phyloP scores from a whole-genome alignment of 2,888 invertebrate species.

The Acleris literana region DNA sequence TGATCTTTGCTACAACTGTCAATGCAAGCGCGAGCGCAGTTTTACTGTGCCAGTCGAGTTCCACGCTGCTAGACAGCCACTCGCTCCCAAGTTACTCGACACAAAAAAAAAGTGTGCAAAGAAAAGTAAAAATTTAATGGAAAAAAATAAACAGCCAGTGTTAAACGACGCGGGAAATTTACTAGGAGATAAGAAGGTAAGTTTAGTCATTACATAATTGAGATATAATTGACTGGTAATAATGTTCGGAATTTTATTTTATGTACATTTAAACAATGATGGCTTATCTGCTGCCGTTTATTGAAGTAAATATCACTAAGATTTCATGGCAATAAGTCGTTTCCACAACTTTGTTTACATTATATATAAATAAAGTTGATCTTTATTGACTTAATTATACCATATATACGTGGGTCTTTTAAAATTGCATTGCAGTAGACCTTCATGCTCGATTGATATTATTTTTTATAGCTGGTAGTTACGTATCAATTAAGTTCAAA shows the following conservation, averaged over 20 bases:
- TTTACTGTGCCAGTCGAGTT: conserved; percentile 52
- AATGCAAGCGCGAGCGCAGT: conserved; percentile 56
- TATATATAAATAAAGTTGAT: not conserved
- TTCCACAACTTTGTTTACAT: not conserved
- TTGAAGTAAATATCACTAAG: not conserved
- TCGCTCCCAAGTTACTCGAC: conserved; percentile 42
- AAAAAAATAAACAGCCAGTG: conserved; percentile 13
- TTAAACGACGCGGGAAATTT: conserved; percentile 3
- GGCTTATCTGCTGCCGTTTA: not conserved
- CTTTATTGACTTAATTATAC: not conserved
- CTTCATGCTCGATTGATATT: not conserved
- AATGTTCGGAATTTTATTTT: not conserved
- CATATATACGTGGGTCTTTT: not conserved
- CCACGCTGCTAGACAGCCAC: conserved; percentile 51
- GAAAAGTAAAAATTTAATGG: conserved; percentile 25
- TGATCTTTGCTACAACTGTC: conserved; percentile 48
- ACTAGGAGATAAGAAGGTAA: conserved; percentile 23
- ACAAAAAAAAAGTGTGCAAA: conserved; percentile 18
- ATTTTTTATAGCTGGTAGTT: not conserved
- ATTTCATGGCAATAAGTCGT: not conserved
- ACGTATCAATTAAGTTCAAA: not conserved
- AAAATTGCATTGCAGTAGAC: not conserved
- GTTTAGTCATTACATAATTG: conserved; percentile 4
- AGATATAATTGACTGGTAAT: conserved; percentile 4
- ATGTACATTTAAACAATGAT: not conserved